A percentile compares a stretch with the other conserved stretches of the same genome.
Evolutionary conservation across 92 coral and sea anemone genomes (phyloP).

Genomic region (Heteractis magnifica): DNA sequence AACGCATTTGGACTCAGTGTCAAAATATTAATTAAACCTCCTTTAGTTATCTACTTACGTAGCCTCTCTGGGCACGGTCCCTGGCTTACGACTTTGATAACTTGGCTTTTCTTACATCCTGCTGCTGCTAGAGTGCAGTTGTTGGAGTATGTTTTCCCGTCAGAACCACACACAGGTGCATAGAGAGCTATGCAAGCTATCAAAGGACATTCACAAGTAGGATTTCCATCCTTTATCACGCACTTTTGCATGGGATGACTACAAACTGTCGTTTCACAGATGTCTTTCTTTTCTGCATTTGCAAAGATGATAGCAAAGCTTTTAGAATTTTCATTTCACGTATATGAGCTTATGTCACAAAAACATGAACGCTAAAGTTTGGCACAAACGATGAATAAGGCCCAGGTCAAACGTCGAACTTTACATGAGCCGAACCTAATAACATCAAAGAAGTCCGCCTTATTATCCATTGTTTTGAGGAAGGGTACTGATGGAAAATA

Average conservation of each 20-base stretch:
- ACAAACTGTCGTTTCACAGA: conserved; percentile 47
- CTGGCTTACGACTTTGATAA: conserved; percentile 19
- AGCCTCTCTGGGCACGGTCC: conserved; percentile 34
- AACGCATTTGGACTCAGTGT: too few species aligned
- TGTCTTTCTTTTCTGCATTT: conserved; percentile 19
- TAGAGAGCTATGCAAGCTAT: conserved; percentile 34
- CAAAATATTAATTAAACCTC: too few species aligned
- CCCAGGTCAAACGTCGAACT: too few species aligned
- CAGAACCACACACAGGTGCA: conserved; percentile 55
- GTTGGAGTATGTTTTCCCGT: conserved; percentile 48
- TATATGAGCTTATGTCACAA: too few species aligned
- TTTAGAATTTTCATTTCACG: too few species aligned
- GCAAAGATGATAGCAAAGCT: background rate
- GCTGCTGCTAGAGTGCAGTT: conserved; percentile 27
- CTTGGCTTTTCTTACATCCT: conserved; percentile 37
- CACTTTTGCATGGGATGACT: conserved; percentile 62
- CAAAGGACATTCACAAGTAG: conserved; percentile 54
- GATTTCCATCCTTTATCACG: conserved; percentile 21
- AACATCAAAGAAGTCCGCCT: too few species aligned
- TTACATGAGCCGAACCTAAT: too few species aligned
- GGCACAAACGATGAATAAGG: too few species aligned
- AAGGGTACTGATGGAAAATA: too few species aligned
- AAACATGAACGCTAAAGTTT: too few species aligned
- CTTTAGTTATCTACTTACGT: background rate
- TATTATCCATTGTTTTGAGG: too few species aligned